Evolutionary conservation across 2,888 invertebrate species (phyloP).

Genomic region (Drosophila suboccidentalis): DNA sequence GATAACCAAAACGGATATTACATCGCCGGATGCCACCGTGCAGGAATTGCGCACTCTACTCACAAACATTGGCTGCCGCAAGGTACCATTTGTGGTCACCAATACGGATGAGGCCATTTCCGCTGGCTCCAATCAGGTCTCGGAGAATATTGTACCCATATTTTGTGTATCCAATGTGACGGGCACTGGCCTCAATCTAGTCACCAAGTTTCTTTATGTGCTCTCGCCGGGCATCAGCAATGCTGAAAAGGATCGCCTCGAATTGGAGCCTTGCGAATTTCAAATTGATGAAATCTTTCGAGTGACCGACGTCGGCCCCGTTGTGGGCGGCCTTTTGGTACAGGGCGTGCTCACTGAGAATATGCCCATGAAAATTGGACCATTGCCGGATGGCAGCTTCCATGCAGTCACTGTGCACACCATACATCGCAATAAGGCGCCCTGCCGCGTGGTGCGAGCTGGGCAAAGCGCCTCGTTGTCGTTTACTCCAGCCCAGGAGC

Average conservation of each 20-base stretch:
- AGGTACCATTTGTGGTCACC: conserved; percentile 89
- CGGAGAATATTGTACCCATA: conserved; percentile 90
- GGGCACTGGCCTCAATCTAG: conserved; percentile 92
- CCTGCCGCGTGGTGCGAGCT: conserved; percentile 94
- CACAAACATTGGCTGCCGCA: conserved; percentile 89
- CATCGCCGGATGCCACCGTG: conserved; percentile 87
- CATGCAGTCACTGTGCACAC: conserved; percentile 91
- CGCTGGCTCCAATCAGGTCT: conserved; percentile 89
- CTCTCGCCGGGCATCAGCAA: conserved; percentile 89
- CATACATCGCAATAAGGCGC: conserved; percentile 96
- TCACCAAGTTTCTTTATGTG: conserved; percentile 95
- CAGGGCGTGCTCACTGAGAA: conserved; percentile 95
- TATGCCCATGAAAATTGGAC: conserved; percentile 91
- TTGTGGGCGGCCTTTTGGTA: conserved; percentile 93
- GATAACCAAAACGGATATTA: conserved; percentile 96
- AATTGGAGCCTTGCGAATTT: conserved; percentile 92
- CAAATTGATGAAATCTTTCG: conserved; percentile 98
- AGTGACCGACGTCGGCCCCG: conserved; percentile 93
- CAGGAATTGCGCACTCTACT: conserved; percentile 88
- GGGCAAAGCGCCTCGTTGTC: conserved; percentile 95
- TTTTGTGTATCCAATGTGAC: conserved; percentile 96
- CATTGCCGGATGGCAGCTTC: conserved; percentile 92
- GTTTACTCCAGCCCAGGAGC: conserved; percentile 85
- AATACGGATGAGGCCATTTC: conserved; percentile 91
- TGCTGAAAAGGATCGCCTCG: conserved; percentile 90